A percentile compares a stretch with the other conserved stretches of the same genome.
phyloP scores from a whole-genome alignment of 1,140 invertebrate species.

The Pseudomyrmex pallidus region DNA sequence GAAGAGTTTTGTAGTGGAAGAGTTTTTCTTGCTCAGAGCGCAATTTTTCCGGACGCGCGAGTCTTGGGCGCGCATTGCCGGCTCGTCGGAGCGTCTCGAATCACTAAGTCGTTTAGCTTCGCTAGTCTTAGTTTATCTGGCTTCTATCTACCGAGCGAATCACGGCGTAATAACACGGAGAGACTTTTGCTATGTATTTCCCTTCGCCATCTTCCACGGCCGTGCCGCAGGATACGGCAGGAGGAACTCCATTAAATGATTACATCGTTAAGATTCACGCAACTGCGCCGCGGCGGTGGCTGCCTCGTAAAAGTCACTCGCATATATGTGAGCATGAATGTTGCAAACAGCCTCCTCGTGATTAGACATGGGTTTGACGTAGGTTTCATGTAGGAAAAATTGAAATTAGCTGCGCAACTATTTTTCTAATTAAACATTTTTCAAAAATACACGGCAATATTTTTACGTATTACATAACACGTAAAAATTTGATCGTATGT shows the following conservation, averaged over 20 bases:
- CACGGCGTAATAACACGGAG: conserved; percentile 44
- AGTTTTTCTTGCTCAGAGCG: conserved; percentile 7
- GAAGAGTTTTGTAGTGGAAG: neutral
- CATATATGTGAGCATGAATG: conserved; percentile 19
- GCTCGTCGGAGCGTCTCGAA: conserved; percentile 16
- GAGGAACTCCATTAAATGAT: conserved; percentile 65
- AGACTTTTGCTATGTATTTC: conserved; percentile 52
- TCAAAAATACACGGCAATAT: neutral
- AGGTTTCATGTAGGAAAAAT: conserved; percentile 9
- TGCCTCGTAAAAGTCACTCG: conserved; percentile 27
- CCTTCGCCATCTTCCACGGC: conserved; percentile 5
- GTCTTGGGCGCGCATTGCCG: neutral
- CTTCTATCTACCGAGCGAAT: conserved; percentile 54
- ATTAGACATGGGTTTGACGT: conserved; percentile 55
- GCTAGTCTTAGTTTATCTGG: conserved; percentile 32
- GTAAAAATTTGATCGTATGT: neutral
- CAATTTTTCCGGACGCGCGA: conserved; percentile 18
- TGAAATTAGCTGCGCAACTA: neutral
- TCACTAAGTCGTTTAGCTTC: conserved; percentile 44
- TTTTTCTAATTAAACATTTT: conserved; percentile 38
- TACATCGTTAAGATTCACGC: conserved; percentile 60
- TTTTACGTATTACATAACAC: neutral
- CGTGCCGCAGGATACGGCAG: conserved; percentile 36
- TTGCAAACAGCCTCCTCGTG: conserved; percentile 49
- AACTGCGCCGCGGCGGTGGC: neutral